Conservation (phyloP, 2,797 vertebrate genomes). For the Chaetophractus vellerosus region DNA sequence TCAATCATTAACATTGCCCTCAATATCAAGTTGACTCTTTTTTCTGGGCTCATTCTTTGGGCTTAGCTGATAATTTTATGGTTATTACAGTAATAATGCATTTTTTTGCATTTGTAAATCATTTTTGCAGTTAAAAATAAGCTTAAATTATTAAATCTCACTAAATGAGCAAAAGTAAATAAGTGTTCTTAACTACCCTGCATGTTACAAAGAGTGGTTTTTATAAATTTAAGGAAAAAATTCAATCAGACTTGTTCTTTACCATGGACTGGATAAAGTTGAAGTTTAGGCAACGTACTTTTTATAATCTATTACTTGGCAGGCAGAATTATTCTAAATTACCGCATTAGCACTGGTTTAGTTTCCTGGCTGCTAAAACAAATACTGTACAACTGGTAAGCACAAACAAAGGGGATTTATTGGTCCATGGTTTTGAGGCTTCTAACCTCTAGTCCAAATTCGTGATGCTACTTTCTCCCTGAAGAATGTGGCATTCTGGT, state of each 20-base stretch:
- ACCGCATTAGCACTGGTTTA: conserved; percentile 41
- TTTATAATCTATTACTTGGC: conserved; percentile 70
- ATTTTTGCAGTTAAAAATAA: conserved; percentile 53
- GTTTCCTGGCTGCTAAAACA: too few relatives aligned
- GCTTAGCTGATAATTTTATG: conserved; percentile 31
- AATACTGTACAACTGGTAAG: too few relatives aligned
- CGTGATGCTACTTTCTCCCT: too few relatives aligned
- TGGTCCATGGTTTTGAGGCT: too few relatives aligned
- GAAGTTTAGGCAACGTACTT: conserved; percentile 65
- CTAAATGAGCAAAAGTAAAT: conserved; percentile 51
- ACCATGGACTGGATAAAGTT: conserved; percentile 48
- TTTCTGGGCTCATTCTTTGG: conserved; percentile 17
- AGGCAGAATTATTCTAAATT: conserved; percentile 72
- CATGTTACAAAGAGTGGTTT: background rate
- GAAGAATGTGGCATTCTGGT: too few relatives aligned
- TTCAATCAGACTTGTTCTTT: conserved; percentile 4
- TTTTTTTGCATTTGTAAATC: background rate
- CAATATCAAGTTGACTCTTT: background rate
- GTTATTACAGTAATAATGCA: background rate
- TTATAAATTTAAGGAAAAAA: conserved; percentile 55
- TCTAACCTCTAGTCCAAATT: too few relatives aligned
- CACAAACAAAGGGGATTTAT: too few relatives aligned
- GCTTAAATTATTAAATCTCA: conserved; percentile 34
- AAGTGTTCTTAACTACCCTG: background rate
- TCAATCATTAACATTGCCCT: conserved; percentile 11